These are phyloP conservation scores for Leptoteleia sp. DNA, from an alignment of 1,140 invertebrate genomes.

Conservation along the genomic window DNA sequence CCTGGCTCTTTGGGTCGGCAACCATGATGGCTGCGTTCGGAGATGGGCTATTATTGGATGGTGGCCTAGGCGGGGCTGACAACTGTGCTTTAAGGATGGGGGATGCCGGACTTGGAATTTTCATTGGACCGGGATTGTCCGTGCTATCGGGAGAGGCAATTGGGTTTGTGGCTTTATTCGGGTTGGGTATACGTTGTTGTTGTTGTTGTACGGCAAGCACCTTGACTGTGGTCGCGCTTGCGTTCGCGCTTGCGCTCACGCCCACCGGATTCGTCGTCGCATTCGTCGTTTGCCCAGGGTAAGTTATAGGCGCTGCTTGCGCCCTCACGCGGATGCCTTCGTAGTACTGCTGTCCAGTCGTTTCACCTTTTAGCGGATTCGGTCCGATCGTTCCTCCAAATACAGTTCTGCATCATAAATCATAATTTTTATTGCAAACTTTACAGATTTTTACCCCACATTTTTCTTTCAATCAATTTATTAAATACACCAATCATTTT, in stretches of 20 bases:
- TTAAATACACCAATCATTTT: too few relatives aligned
- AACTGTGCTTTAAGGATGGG: slow-evolving; percentile 90
- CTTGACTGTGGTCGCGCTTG: slow-evolving; percentile 78
- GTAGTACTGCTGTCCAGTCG: slow-evolving; percentile 85
- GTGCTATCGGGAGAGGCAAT: slow-evolving; percentile 74
- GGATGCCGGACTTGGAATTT: slow-evolving; percentile 81
- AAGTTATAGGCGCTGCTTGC: slow-evolving; percentile 69
- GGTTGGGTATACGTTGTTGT: slow-evolving; percentile 79
- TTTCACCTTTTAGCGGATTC: slow-evolving; percentile 85
- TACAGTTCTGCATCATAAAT: slow-evolving; percentile 88
- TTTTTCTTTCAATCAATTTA: too few relatives aligned
- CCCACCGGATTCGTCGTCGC: slow-evolving; percentile 28
- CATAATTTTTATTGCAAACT: too few relatives aligned
- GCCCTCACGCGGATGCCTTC: slow-evolving; percentile 88
- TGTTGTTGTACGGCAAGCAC: slow-evolving; percentile 75
- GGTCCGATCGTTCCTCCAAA: slow-evolving; percentile 90
- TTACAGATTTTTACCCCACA: too few relatives aligned
- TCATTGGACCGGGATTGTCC: slow-evolving; percentile 73
- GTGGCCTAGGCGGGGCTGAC: slow-evolving; percentile 85
- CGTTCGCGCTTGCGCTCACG: slow-evolving; percentile 72
- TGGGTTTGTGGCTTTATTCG: slow-evolving; percentile 74
- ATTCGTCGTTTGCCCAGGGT: slow-evolving; percentile 55
- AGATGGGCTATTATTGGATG: slow-evolving; percentile 73
- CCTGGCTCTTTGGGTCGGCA: slow-evolving; percentile 83
- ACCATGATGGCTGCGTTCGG: slow-evolving; percentile 80